Conservation (phyloP, 1,140 invertebrate genomes). For the Paramacrobiotus metropolitanus region DNA sequence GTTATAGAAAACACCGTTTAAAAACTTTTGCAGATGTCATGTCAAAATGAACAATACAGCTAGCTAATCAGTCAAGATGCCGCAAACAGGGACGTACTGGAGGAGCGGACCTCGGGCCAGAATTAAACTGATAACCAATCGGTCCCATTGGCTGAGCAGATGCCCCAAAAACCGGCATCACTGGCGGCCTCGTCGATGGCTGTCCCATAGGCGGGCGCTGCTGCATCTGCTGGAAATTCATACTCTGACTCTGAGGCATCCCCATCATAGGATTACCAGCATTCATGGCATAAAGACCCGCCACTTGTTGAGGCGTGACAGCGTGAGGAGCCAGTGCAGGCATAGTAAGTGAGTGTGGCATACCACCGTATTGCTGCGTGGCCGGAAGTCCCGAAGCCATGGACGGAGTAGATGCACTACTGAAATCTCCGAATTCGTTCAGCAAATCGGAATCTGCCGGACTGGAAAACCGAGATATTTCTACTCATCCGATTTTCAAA, state of each 20-base stretch:
- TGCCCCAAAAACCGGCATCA: too few species aligned
- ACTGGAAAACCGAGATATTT: neutral
- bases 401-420: neutral
- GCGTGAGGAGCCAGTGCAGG: neutral
- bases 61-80: neutral
- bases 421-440: neutral
- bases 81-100: too few species aligned
- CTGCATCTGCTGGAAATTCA: neutral
- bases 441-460: neutral
- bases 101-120: too few species aligned
- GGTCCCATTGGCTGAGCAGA: neutral
- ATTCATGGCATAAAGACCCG: neutral
- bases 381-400: neutral
- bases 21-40: neutral
- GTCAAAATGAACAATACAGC: neutral
- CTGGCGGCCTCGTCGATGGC: neutral
- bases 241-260: neutral
- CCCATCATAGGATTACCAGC: neutral
- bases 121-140: neutral
- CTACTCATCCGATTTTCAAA: neutral
- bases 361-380: neutral
- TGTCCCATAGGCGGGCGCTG: neutral
- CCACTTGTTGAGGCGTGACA: neutral
- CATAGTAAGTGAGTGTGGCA: neutral
- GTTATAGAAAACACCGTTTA: neutral